Conservation (phyloP, 2,888 invertebrate species). For the Acanthopleura granulata region DNA sequence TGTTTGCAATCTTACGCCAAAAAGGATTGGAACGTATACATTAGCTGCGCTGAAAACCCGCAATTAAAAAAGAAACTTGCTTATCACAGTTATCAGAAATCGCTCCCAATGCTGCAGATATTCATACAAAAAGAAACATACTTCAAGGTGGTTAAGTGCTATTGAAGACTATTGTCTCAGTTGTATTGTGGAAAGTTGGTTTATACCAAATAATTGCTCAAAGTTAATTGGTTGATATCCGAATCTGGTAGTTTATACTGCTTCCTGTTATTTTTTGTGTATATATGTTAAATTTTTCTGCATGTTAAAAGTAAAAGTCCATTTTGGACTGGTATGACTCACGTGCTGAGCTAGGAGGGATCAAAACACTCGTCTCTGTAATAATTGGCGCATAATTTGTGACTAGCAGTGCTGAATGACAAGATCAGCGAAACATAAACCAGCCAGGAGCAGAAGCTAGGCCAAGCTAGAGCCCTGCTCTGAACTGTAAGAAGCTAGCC, state of each 20-base stretch:
- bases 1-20: too few species aligned
- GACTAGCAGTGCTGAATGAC: slow-evolving; percentile 5
- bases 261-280: not conserved
- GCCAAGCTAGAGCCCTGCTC: too few species aligned
- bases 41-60: not conserved
- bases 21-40: not conserved
- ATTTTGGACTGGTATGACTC: not conserved
- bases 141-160: not conserved
- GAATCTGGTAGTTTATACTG: not conserved
- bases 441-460: too few species aligned
- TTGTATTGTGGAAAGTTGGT: not conserved
- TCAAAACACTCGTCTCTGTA: slow-evolving; percentile 14
- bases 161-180: not conserved
- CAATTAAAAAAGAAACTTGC: too few species aligned
- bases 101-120: too few species aligned
- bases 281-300: not conserved
- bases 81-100: too few species aligned
- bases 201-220: slow-evolving; percentile 12
- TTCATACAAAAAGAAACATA: too few species aligned
- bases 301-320: slow-evolving; percentile 12
- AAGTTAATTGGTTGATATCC: not conserved
- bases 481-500: too few species aligned
- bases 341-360: not conserved
- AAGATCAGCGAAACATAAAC: not conserved
- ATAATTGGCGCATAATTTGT: slow-evolving; percentile 17